Evolutionary conservation across 2,888 invertebrate genomes (phyloP).

Genomic region (Epistrophe grossulariae): DNA sequence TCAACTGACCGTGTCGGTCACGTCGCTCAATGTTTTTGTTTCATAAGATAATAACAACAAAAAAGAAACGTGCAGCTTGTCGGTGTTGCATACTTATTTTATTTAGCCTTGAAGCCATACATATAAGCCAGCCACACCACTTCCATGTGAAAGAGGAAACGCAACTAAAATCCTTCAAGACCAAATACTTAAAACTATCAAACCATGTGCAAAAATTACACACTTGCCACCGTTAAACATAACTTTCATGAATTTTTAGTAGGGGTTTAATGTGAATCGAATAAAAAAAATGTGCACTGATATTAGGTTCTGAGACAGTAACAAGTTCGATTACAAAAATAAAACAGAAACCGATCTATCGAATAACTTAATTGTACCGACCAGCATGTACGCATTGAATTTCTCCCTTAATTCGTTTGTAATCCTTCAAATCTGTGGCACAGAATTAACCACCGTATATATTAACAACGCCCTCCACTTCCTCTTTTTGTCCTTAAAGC

Average conservation of each 20-base stretch:
- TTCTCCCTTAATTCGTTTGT: neutral
- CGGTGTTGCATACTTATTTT: neutral
- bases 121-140: neutral
- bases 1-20: neutral
- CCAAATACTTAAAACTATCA: neutral
- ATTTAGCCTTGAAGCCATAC: neutral
- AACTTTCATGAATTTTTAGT: neutral
- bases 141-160: constrained; percentile 11
- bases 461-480: constrained; percentile 37
- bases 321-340: constrained; percentile 36
- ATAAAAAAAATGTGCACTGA: constrained; percentile 19
- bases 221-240: neutral
- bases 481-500: constrained; percentile 36
- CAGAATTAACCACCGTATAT: constrained; percentile 8
- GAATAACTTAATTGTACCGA: constrained; percentile 11
- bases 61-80: neutral
- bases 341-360: neutral
- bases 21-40: neutral
- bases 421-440: constrained; percentile 20
- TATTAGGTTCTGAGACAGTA: constrained; percentile 17
- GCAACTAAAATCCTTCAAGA: neutral
- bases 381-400: constrained; percentile 11
- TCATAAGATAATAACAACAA: neutral
- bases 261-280: neutral
- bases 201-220: neutral